Evolutionary conservation across 1,140 invertebrate genomes (phyloP), one percentile per base, ranked within the genome.

Genomic region (Uloborus diversus): DNA sequence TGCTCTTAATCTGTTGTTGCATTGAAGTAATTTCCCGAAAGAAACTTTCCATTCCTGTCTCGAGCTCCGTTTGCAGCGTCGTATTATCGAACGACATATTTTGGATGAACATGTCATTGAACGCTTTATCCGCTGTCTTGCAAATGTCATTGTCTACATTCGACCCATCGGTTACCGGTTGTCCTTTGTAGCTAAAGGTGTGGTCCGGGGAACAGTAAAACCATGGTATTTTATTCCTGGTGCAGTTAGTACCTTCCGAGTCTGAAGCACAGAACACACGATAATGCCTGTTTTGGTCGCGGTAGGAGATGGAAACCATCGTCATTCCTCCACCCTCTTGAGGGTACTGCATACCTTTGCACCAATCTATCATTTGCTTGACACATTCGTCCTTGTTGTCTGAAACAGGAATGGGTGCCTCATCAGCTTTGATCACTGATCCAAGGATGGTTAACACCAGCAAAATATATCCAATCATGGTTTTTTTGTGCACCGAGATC

Each of bases 201-300:
- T 66, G 14, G 7, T 65, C 73, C 9, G 13, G 30, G 14, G 61
- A 28, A 13, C 73, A 78, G 13, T 32, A 17, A n/a, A 78, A 53
- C 73, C 73, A 78, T 5, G 42, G 47, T 7, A 7, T 4, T 28
- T 33, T 33, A 25, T 78, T 65, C 20, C 30, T 78, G 30, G 73
- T 78, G 20, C 73, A 78, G 73, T 78, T 65, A 14, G 62, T 65
- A 23, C 61, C 73, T 1, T 57, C 49, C 30, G 73, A 56, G 57
- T 78, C 73, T 1, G 73, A 65, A 5, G 17, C 17, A 25, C 73
- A 78, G 49, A 78, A 42, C 17, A 42, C 49, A 0, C 47, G 47
- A 17, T 28, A 53, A 3, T 23, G 57, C 4, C 28, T 47, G 1
- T 13, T n/a, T 3, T 25, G 20, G 23, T 64, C 59, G 0, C 32